A percentile compares a stretch with the other conserved stretches of the same genome.
These are phyloP conservation scores for Eueides isabella DNA, from an alignment of 1,140 invertebrate species.

Conservation along the genomic window DNA sequence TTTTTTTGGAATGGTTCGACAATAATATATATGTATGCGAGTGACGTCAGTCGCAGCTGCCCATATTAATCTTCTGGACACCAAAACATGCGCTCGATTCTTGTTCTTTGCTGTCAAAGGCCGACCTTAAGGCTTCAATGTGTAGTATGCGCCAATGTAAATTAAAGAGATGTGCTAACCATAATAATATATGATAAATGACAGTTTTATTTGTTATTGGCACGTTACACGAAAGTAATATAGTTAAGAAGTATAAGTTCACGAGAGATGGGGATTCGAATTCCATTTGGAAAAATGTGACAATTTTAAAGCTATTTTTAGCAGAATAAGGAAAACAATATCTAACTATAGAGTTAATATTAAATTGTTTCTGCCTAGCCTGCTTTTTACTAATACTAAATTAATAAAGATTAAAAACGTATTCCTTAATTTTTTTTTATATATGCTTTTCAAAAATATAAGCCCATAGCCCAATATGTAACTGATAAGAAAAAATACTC, in stretches of 20 bases:
- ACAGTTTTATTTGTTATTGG: background rate
- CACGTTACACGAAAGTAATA: background rate
- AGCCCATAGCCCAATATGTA: no score
- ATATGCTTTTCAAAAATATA: no score
- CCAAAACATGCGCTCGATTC: conserved; percentile 39
- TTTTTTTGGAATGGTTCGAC: conserved; percentile 23
- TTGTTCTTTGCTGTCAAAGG: conserved; percentile 29
- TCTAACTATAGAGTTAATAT: no score
- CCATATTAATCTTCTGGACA: conserved; percentile 32
- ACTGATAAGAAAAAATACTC: no score
- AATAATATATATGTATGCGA: conserved; percentile 11
- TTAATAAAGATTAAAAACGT: no score
- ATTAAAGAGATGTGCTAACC: background rate
- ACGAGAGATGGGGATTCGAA: background rate
- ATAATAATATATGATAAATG: background rate
- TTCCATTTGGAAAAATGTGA: background rate
- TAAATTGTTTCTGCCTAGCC: no score
- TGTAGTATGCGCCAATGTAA: background rate
- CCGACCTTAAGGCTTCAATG: conserved; percentile 18
- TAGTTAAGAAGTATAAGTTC: background rate
- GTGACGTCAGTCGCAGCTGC: conserved; percentile 39
- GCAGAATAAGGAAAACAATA: no score
- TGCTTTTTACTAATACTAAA: no score
- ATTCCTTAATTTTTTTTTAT: no score
- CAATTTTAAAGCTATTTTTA: no score